Percentiles rank a stretch among this genome's conserved stretches.
Evolutionary conservation across 2,888 invertebrate species (phyloP).

Genomic region (Apamea epomidion): DNA sequence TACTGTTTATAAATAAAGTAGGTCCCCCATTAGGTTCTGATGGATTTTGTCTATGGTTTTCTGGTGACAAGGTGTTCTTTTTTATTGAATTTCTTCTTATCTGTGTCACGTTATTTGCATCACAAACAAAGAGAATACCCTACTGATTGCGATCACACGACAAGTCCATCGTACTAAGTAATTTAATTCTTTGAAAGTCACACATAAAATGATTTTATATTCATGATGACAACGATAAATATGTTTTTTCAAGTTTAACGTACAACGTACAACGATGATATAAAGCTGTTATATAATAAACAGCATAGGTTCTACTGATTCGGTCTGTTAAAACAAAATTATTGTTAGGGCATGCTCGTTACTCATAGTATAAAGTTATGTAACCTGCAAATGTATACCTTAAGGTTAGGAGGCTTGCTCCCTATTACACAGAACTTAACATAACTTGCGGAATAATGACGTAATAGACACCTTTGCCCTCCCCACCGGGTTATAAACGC

Average conservation of each 20-base stretch:
- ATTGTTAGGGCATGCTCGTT: background rate
- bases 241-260: constrained; percentile 20
- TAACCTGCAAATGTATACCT: background rate
- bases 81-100: background rate
- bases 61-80: background rate
- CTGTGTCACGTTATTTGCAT: background rate
- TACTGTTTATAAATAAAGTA: constrained; percentile 41
- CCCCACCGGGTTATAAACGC: background rate
- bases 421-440: background rate
- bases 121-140: background rate
- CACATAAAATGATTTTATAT: background rate
- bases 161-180: background rate
- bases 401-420: background rate
- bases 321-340: background rate
- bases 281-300: background rate
- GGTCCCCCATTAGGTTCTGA: background rate
- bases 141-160: background rate
- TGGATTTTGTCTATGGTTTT: constrained; percentile 4
- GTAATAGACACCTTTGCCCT: background rate
- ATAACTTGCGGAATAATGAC: background rate
- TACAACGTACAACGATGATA: background rate
- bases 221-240: constrained; percentile 13
- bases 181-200: constrained; percentile 13
- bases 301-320: background rate
- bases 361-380: background rate